A percentile compares a stretch with the other conserved stretches of the same genome.
These are phyloP conservation scores for Craseonycteris thonglongyai DNA, from an alignment of 2,113 vertebrate genomes.

Conservation along the genomic window DNA sequence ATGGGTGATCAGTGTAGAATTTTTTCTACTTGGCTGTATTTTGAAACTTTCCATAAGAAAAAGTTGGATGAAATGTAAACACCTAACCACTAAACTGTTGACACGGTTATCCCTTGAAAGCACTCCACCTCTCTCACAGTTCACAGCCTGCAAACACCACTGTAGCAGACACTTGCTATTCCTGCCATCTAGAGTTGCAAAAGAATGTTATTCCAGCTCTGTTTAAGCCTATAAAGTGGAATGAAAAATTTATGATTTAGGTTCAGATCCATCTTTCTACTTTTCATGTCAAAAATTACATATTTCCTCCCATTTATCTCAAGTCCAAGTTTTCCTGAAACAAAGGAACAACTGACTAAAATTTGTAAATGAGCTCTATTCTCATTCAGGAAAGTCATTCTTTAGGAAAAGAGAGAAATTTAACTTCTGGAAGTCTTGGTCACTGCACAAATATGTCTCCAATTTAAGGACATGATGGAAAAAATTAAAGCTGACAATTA, in stretches of 20 bases:
- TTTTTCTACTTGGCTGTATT: background rate
- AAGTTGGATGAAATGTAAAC: background rate
- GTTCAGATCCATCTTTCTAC: constrained; percentile 28
- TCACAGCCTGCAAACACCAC: background rate
- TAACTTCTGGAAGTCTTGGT: constrained; percentile 64
- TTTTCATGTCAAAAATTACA: constrained; percentile 68
- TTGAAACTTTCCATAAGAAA: background rate
- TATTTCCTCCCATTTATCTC: constrained; percentile 62
- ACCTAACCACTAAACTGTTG: background rate
- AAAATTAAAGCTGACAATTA: constrained; percentile 37
- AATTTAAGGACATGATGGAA: background rate
- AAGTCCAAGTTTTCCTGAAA: constrained; percentile 67
- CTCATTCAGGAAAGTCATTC: constrained; percentile 61
- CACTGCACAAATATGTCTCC: constrained; percentile 68
- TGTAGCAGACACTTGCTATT: background rate
- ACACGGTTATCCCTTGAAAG: background rate
- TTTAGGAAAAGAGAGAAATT: constrained; percentile 64
- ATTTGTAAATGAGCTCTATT: constrained; percentile 55
- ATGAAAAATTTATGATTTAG: constrained; percentile 56
- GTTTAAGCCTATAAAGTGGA: background rate
- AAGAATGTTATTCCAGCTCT: background rate
- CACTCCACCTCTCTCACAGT: no score
- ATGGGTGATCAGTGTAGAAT: background rate
- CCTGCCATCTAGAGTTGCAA: background rate
- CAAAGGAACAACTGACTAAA: constrained; percentile 70